Evolutionary conservation across 2,113 vertebrate species (phyloP).

Genomic region (Apaloderma vittatum): DNA sequence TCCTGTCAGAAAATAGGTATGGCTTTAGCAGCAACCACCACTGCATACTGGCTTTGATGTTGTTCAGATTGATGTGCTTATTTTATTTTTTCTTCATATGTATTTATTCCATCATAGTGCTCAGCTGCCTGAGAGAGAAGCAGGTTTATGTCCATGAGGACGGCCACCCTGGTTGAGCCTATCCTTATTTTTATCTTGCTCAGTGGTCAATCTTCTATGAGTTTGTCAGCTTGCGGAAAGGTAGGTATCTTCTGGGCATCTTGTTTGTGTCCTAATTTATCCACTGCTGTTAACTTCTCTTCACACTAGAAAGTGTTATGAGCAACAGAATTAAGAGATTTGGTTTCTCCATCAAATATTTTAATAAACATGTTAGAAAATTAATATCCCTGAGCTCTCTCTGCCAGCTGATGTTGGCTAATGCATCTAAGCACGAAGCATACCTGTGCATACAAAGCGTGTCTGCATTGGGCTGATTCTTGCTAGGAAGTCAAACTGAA

Average conservation of each 20-base stretch:
- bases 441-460: accelerated
- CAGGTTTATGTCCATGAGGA: background rate
- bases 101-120: background rate
- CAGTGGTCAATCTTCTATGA: accelerated
- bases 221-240: background rate
- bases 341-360: background rate
- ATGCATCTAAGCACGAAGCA: background rate
- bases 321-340: background rate
- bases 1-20: constrained; percentile 53
- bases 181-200: background rate
- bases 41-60: background rate
- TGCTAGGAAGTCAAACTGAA: background rate
- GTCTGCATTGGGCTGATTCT: background rate
- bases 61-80: background rate
- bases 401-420: background rate
- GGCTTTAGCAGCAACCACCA: background rate
- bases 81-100: constrained; percentile 5
- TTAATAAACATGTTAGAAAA: background rate
- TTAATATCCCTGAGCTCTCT: background rate
- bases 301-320: background rate
- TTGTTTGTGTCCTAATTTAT: background rate
- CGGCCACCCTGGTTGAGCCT: background rate
- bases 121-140: background rate
- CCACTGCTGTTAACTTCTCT: background rate
- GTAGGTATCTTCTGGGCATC: background rate